Percentiles rank a stretch among this genome's conserved stretches.
Evolutionary conservation across 2,888 invertebrate genomes (phyloP).

Genomic region (Epirrita christyi): DNA sequence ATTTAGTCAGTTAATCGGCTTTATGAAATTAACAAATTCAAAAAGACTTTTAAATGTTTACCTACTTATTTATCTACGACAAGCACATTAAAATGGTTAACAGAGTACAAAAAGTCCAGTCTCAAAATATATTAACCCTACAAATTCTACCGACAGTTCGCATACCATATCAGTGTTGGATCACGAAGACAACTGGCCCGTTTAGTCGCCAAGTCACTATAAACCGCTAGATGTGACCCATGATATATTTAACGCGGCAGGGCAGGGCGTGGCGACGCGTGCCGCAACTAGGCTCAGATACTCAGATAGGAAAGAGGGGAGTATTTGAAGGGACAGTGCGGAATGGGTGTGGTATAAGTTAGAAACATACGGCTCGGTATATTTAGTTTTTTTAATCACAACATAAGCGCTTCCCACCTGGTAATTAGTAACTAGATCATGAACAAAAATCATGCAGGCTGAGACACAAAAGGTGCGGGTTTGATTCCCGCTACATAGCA

Average conservation of each 20-base stretch:
- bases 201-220: constrained; percentile 48
- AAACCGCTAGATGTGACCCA: constrained; percentile 63
- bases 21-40: too few species aligned
- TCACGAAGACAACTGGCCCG: constrained; percentile 24
- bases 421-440: too few species aligned
- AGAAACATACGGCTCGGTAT: constrained; percentile 18
- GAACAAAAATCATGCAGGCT: too few species aligned
- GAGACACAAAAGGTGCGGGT: too few species aligned
- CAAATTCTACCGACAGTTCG: constrained; percentile 12
- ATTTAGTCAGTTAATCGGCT: too few species aligned
- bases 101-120: not conserved
- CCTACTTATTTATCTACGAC: too few species aligned
- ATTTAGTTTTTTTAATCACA: too few species aligned
- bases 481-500: too few species aligned
- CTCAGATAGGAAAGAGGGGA: constrained; percentile 36
- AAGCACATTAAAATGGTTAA: too few species aligned
- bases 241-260: constrained; percentile 71
- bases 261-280: constrained; percentile 75
- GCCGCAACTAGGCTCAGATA: constrained; percentile 60
- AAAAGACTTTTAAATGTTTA: too few species aligned
- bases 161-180: constrained; percentile 21
- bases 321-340: constrained; percentile 64
- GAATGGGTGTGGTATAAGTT: constrained; percentile 46
- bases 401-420: too few species aligned
- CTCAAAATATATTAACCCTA: constrained; percentile 1